A percentile compares a stretch with the other conserved stretches of the same genome.
phyloP scores from a whole-genome alignment of 2,797 vertebrate genomes.

The Adelosebastes latens region DNA sequence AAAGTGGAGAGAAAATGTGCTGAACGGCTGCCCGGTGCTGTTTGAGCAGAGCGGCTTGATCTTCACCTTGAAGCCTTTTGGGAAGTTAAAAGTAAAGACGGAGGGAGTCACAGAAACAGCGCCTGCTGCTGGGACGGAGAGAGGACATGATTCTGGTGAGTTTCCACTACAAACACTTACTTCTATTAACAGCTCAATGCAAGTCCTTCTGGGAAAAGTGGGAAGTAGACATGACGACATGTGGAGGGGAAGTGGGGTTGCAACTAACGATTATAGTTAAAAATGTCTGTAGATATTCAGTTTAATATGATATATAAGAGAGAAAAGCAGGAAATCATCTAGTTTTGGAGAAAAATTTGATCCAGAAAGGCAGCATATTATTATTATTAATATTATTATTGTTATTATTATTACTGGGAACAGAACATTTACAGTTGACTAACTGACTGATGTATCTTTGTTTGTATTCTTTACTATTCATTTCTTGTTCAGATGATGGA shows the following conservation, averaged over 20 bases:
- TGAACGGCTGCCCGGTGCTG: conserved; percentile 66
- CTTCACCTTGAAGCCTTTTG: conserved; percentile 53
- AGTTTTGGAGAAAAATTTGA: not conserved
- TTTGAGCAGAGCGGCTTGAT: conserved; percentile 59
- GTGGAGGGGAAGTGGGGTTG: not conserved
- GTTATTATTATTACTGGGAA: not conserved
- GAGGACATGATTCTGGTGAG: not conserved
- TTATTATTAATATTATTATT: not conserved
- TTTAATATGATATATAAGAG: no score
- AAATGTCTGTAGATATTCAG: no score
- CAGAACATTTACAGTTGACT: not conserved
- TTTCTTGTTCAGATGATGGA: conserved; percentile 11
- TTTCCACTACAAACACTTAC: not conserved
- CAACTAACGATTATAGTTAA: fast-evolving
- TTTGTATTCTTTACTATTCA: not conserved
- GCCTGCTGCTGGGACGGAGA: not conserved
- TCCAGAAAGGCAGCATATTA: not conserved
- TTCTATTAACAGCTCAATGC: not conserved
- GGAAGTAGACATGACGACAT: not conserved
- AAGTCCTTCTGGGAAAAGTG: not conserved
- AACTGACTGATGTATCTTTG: not conserved
- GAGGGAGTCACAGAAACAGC: not conserved
- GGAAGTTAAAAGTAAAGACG: conserved; percentile 21
- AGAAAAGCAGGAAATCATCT: not conserved
- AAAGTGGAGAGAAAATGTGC: conserved; percentile 63